These are phyloP conservation scores for Noctua comes DNA, from an alignment of 2,888 invertebrate genomes.

Conservation along the genomic window DNA sequence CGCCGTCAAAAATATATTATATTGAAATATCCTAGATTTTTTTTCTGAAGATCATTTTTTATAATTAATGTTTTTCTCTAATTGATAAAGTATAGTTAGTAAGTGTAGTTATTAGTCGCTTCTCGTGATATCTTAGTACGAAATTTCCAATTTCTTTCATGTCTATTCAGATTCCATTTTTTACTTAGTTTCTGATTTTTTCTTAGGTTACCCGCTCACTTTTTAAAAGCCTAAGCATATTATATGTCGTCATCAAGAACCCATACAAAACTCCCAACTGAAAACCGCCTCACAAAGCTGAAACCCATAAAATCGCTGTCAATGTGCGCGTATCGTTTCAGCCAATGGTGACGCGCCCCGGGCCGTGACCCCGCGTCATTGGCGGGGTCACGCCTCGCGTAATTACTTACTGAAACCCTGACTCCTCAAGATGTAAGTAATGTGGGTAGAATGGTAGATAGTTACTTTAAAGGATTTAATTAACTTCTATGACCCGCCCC, in stretches of 20 bases:
- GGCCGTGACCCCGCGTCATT: slow-evolving; percentile 86
- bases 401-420: slow-evolving; percentile 72
- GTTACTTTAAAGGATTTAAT: neutral
- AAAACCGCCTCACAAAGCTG: slow-evolving; percentile 28
- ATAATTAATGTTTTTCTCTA: neutral
- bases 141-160: neutral
- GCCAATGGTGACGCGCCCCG: slow-evolving; percentile 77
- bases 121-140: neutral
- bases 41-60: neutral
- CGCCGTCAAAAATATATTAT: too few species aligned
- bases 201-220: neutral
- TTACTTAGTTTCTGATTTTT: neutral
- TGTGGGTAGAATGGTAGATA: neutral
- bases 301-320: slow-evolving; percentile 29
- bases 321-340: slow-evolving; percentile 43
- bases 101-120: too few species aligned
- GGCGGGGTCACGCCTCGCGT: slow-evolving; percentile 81
- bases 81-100: too few species aligned
- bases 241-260: neutral
- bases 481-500: neutral
- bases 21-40: too few species aligned
- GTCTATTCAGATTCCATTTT: neutral
- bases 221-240: neutral
- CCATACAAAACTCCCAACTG: slow-evolving; percentile 10
- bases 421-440: slow-evolving; percentile 2